Evolutionary conservation across 2,888 invertebrate species (phyloP).

Genomic region (Patella pellucida): DNA sequence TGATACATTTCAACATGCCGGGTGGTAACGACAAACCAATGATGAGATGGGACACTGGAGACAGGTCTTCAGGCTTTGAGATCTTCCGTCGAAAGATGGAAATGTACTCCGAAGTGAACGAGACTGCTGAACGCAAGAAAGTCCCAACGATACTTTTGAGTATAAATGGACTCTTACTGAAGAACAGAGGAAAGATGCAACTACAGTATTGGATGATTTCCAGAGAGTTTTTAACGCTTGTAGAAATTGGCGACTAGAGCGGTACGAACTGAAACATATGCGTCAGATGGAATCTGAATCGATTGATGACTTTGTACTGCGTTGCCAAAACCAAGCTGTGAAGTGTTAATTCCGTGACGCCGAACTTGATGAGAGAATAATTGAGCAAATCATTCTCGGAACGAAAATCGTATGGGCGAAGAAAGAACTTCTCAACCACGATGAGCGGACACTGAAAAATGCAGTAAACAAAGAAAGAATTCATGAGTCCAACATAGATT

Average conservation of each 20-base stretch:
- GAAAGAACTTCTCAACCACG: background rate
- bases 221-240: background rate
- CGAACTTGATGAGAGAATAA: background rate
- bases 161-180: background rate
- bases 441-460: background rate
- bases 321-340: background rate
- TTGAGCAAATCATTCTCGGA: background rate
- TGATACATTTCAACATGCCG: background rate
- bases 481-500: background rate
- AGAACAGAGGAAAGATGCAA: background rate
- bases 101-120: background rate
- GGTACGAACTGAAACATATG: background rate
- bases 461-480: background rate
- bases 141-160: background rate
- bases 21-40: slow-evolving; percentile 1
- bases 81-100: background rate
- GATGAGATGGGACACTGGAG: background rate
- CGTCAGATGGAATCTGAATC: slow-evolving; percentile 1
- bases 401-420: background rate
- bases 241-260: slow-evolving; percentile 6
- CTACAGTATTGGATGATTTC: background rate
- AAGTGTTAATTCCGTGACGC: background rate
- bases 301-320: slow-evolving; percentile 1
- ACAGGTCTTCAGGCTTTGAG: background rate
- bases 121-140: background rate